phyloP scores from a whole-genome alignment of 30 jellyfish, hydroid and myxozoan species.

The Chrysaora quinquecirrha region DNA sequence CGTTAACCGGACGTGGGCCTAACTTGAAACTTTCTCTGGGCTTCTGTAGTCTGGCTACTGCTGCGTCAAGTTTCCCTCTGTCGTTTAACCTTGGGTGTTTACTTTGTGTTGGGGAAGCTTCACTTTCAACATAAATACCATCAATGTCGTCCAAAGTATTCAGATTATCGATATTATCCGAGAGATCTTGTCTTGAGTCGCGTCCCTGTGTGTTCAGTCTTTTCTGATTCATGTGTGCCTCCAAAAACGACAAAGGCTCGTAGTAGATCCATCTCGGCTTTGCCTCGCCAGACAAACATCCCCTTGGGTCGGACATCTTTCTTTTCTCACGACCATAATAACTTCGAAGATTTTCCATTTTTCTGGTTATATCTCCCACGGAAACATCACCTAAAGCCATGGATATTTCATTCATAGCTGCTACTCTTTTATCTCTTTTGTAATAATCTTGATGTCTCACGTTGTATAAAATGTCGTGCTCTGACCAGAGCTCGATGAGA shows the following conservation, averaged over 20 bases:
- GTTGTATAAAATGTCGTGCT: slow-evolving; percentile 65
- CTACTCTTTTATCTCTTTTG: slow-evolving; percentile 68
- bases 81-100: not conserved
- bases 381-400: slow-evolving; percentile 37
- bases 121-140: slow-evolving; percentile 16
- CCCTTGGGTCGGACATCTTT: slow-evolving; percentile 34
- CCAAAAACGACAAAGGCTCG: slow-evolving; percentile 55
- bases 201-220: too few species aligned
- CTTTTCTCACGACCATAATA: slow-evolving; percentile 70
- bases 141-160: slow-evolving; percentile 25
- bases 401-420: slow-evolving; percentile 53
- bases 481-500: slow-evolving; percentile 75
- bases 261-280: slow-evolving; percentile 79
- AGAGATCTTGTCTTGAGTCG: slow-evolving; percentile 47
- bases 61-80: not conserved
- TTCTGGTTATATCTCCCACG: slow-evolving; percentile 56
- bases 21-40: not conserved
- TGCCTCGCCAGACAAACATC: slow-evolving; percentile 36
- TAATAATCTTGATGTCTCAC: slow-evolving; percentile 71
- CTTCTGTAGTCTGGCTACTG: not conserved
- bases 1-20: not conserved
- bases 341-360: slow-evolving; percentile 72
- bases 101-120: not conserved
- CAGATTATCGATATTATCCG: slow-evolving; percentile 23
- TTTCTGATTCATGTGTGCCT: slow-evolving; percentile 70